Conservation (phyloP, 2,113 vertebrate genomes). For the Osmerus mordax region DNA sequence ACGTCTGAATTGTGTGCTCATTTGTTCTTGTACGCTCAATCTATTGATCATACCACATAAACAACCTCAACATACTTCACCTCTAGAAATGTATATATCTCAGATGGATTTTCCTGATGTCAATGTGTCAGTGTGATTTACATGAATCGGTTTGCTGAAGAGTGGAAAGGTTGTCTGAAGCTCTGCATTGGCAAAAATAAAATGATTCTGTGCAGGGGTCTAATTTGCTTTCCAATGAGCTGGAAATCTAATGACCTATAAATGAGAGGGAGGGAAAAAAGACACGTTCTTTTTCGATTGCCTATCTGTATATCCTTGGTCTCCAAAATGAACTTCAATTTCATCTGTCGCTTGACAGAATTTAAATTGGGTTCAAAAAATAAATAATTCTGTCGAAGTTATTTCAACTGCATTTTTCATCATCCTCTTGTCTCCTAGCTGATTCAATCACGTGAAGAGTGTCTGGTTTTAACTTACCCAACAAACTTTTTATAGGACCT, state of each 20-base stretch:
- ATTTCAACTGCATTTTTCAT: slow-evolving; percentile 43
- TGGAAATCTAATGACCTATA: slow-evolving; percentile 36
- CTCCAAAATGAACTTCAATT: slow-evolving; percentile 55
- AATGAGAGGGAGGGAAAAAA: slow-evolving; percentile 31
- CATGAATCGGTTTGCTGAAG: slow-evolving; percentile 20
- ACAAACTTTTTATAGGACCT: neutral
- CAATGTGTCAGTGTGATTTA: neutral
- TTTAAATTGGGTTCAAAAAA: slow-evolving; percentile 60
- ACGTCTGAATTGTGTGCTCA: neutral
- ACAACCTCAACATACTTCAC: neutral
- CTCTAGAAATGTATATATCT: neutral
- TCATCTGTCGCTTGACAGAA: slow-evolving; percentile 59
- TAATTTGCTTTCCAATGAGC: slow-evolving; percentile 42
- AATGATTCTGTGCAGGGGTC: slow-evolving; percentile 18
- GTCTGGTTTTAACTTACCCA: slow-evolving; percentile 33
- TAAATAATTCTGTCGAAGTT: slow-evolving; percentile 45
- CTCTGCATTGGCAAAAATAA: slow-evolving; percentile 22
- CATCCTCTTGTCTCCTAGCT: slow-evolving; percentile 31
- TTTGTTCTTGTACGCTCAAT: neutral
- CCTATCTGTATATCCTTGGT: slow-evolving; percentile 50
- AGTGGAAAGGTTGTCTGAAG: slow-evolving; percentile 16
- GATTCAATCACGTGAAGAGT: slow-evolving; percentile 29
- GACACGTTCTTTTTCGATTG: slow-evolving; percentile 50
- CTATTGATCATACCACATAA: neutral
- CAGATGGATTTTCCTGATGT: slow-evolving; percentile 8